phyloP scores from a whole-genome alignment of 1,140 invertebrate species.

The Tribolium castaneum region DNA sequence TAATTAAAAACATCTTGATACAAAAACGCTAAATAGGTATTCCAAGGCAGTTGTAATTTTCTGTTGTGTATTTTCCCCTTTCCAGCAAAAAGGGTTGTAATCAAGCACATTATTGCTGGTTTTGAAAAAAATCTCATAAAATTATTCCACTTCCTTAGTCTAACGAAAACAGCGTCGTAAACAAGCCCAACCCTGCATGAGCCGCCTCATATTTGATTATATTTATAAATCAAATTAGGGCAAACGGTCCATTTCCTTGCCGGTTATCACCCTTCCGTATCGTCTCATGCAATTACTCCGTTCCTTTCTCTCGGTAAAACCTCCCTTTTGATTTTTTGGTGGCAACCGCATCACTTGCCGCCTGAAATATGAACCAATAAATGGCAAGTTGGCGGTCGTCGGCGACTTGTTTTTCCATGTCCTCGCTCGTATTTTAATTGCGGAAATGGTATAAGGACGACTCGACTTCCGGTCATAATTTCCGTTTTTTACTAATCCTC shows the following conservation, averaged over 20 bases:
- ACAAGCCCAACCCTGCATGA: not conserved
- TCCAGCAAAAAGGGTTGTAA: not conserved
- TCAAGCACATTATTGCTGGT: not conserved
- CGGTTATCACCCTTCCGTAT: constrained; percentile 9
- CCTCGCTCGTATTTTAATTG: constrained; percentile 9
- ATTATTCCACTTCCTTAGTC: not conserved
- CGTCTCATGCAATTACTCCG: constrained; percentile 10
- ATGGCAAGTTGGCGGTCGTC: not conserved
- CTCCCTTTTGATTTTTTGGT: not conserved
- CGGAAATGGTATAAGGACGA: not conserved
- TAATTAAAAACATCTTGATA: too few species aligned
- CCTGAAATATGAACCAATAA: constrained; percentile 10
- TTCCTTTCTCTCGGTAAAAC: not conserved
- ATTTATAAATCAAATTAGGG: constrained; percentile 30
- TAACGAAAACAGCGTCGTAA: not conserved
- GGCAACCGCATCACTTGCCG: not conserved
- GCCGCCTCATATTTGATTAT: constrained; percentile 14
- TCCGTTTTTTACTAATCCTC: not conserved
- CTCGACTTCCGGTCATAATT: not conserved
- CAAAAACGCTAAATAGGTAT: too few species aligned
- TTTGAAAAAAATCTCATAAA: not conserved
- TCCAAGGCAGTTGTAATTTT: too few species aligned
- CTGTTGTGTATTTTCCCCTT: too few species aligned
- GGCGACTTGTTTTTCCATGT: constrained; percentile 9
- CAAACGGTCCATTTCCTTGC: constrained; percentile 32